Evolutionary conservation across 1,140 invertebrate genomes (phyloP), one percentile per base, ranked within the genome.

Genomic region (Lasaia peninsularis): DNA sequence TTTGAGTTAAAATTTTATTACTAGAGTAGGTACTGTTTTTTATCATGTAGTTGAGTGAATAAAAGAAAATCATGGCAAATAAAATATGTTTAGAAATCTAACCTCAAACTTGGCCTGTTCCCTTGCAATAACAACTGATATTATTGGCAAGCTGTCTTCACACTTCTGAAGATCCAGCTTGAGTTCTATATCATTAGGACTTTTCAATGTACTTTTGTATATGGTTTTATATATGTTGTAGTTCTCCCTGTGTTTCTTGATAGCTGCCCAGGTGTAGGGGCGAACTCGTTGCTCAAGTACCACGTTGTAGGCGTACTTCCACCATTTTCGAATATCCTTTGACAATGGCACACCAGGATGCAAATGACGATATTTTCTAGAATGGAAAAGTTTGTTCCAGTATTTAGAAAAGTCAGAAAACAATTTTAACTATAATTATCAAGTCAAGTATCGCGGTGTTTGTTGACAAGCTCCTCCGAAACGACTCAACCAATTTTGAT

Each of bases 121-220:
- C 65, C 95, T 91, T 0, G 95, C 95, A 58, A 96, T 92, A 1
- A 96, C 91, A 18, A 96, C 94, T 53, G 94, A 95, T 35, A 94
- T 83, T 24, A 96, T 92, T 40, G 93, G 92, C 33, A 97, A 81
- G 55, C 88, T 91, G 63, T 96, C 94, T 83, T 96, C 95, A 49
- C 94, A 91, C 65, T 94, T 92, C 73, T 94, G 92, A 40, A 96
- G 76, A 78, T 95, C 94, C 49, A 94, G 62, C 71, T 94, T 94
- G 14, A 95, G 75, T 71, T 94, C 93, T 1, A 93, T 93, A 65
- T 95, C 93, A 40, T 94, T 93, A 0, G 93, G 94, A 70, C 93
- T 92, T 8, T 92, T 74, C 14, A 96, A 79, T n/a, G 92, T 91
- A 68, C 93, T 92, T 71, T 94, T 94, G 73, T 94, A 96, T 0